Evolutionary conservation across 2,888 invertebrate species (phyloP).

Genomic region (Drosophila recens): DNA sequence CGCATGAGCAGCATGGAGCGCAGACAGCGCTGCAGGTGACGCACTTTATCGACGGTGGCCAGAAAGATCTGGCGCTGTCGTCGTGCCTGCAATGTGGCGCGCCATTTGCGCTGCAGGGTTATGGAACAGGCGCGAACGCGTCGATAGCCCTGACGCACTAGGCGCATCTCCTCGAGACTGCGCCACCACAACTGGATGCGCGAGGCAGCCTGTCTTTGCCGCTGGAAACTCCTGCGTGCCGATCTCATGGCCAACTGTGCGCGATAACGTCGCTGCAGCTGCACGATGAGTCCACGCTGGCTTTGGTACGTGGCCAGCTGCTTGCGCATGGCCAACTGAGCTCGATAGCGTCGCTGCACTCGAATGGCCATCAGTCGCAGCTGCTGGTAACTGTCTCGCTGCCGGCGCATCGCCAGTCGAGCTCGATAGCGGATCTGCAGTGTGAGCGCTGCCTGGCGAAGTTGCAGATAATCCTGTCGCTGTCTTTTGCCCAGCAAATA

Average conservation of each 20-base stretch:
- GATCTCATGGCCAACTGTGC: slow-evolving; percentile 73
- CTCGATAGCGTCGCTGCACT: slow-evolving; percentile 68
- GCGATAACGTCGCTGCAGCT: slow-evolving; percentile 81
- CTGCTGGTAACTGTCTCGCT: slow-evolving; percentile 58
- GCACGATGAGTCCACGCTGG: slow-evolving; percentile 68
- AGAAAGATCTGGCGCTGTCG: slow-evolving; percentile 48
- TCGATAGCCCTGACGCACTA: slow-evolving; percentile 40
- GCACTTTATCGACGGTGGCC: slow-evolving; percentile 34
- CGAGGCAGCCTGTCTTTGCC: slow-evolving; percentile 55
- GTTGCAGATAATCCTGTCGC: slow-evolving; percentile 30
- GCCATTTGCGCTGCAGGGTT: slow-evolving; percentile 80
- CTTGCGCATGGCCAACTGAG: slow-evolving; percentile 56
- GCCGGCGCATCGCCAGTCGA: slow-evolving; percentile 68
- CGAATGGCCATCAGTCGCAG: slow-evolving; percentile 78
- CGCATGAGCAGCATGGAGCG: slow-evolving; percentile 76
- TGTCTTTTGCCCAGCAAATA: slow-evolving; percentile 57
- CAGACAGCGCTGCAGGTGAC: slow-evolving; percentile 83
- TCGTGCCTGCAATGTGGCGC: slow-evolving; percentile 78
- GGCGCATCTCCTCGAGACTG: slow-evolving; percentile 45
- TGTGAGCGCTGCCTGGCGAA: slow-evolving; percentile 35
- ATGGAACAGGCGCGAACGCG: slow-evolving; percentile 49
- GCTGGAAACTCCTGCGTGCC: slow-evolving; percentile 51
- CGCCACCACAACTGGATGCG: slow-evolving; percentile 77
- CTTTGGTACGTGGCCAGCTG: slow-evolving; percentile 48
- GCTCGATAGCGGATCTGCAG: slow-evolving; percentile 64